Conservation (phyloP, 2,888 invertebrate genomes). For the Ypsolopha sequella region DNA sequence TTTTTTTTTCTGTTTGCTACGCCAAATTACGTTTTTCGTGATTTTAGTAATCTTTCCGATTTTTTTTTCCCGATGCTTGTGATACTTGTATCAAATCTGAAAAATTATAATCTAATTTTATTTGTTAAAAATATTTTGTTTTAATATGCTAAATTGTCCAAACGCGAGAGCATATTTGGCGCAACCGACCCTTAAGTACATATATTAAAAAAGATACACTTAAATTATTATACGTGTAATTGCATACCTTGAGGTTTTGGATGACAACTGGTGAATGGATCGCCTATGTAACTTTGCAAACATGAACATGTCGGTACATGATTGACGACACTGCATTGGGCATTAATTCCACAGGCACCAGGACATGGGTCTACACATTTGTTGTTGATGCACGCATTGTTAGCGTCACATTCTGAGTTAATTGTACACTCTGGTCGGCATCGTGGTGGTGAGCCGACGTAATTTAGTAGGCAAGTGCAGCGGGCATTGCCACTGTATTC, state of each 20-base stretch:
- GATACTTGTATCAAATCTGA: too few species aligned
- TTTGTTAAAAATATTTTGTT: too few species aligned
- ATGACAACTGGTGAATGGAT: constrained; percentile 75
- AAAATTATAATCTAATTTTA: too few species aligned
- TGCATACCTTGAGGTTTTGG: constrained; percentile 31
- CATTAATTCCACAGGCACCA: constrained; percentile 81
- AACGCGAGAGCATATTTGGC: too few species aligned
- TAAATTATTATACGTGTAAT: background rate
- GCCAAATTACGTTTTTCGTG: too few species aligned
- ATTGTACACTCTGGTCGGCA: constrained; percentile 81
- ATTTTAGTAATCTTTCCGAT: too few species aligned
- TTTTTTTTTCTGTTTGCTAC: too few species aligned
- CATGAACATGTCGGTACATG: constrained; percentile 80
- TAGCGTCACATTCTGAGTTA: constrained; percentile 78
- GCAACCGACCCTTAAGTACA: too few species aligned
- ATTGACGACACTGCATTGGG: constrained; percentile 79
- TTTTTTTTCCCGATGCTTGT: too few species aligned
- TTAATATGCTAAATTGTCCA: too few species aligned
- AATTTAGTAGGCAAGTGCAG: constrained; percentile 79
- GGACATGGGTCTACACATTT: constrained; percentile 84
- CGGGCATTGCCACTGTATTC: constrained; percentile 75
- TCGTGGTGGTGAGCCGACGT: constrained; percentile 81
- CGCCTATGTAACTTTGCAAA: constrained; percentile 75
- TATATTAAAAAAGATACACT: background rate
- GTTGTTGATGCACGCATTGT: constrained; percentile 77